These are phyloP conservation scores for Scotopteryx bipunctaria DNA, from an alignment of 2,888 invertebrate species.

Conservation along the genomic window DNA sequence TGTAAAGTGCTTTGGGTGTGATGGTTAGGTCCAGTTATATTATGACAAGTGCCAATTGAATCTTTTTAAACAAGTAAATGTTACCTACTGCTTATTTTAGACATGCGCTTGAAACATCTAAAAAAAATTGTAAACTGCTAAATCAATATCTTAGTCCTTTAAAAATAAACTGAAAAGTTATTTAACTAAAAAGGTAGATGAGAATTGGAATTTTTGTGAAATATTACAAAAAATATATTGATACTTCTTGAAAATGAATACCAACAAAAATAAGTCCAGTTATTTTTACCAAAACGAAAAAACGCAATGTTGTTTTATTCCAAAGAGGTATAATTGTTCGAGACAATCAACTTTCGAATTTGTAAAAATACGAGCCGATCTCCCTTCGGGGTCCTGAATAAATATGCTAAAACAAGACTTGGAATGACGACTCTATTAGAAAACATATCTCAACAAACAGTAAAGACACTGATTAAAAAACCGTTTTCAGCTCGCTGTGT, in stretches of 20 bases:
- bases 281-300: conserved; percentile 18
- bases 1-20: conserved; percentile 38
- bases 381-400: conserved; percentile 56
- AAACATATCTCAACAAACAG: conserved; percentile 3
- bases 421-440: conserved; percentile 38
- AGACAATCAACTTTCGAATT: conserved; percentile 68
- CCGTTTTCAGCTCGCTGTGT: too few species aligned
- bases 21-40: conserved; percentile 10
- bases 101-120: too few species aligned
- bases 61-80: too few species aligned
- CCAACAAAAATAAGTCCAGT: conserved; percentile 10
- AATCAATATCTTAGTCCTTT: too few species aligned
- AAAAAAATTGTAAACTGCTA: too few species aligned
- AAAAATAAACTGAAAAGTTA: too few species aligned
- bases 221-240: too few species aligned
- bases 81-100: too few species aligned
- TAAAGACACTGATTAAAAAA: conserved; percentile 8
- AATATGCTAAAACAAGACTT: conserved; percentile 71
- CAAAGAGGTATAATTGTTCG: conserved; percentile 39
- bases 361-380: conserved; percentile 55
- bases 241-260: background rate
- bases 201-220: too few species aligned
- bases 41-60: background rate
- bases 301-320: conserved; percentile 33
- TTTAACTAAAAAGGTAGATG: too few species aligned